phyloP scores from a whole-genome alignment of 2,113 vertebrate genomes.

The Poeciliopsis occidentalis region DNA sequence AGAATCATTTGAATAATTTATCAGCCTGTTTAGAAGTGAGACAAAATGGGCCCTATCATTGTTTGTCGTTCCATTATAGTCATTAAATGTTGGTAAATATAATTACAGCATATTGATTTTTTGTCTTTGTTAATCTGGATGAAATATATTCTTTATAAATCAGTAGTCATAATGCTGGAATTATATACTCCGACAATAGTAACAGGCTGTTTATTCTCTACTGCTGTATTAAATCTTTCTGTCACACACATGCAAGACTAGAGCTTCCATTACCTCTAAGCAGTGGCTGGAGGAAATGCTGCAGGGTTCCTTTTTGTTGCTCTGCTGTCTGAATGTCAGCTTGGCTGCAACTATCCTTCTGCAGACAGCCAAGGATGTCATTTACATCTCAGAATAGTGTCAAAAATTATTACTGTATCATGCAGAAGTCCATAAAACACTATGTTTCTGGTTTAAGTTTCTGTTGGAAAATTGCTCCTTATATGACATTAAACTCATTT shows the following conservation, averaged over 20 bases:
- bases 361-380: background rate
- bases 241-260: slow-evolving; percentile 1
- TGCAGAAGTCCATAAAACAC: background rate
- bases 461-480: background rate
- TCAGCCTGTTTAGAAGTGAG: background rate
- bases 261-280: slow-evolving; percentile 1
- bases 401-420: background rate
- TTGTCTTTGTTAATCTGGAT: slow-evolving; percentile 1
- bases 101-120: slow-evolving; percentile 50
- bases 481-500: background rate
- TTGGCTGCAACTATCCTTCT: background rate
- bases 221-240: slow-evolving; percentile 5
- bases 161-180: background rate
- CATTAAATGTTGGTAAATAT: slow-evolving; percentile 31
- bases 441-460: background rate
- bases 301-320: background rate
- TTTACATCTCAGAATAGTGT: background rate
- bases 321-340: background rate
- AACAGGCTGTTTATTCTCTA: slow-evolving; percentile 24
- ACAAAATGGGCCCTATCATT: background rate
- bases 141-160: slow-evolving; percentile 28
- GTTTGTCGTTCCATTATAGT: slow-evolving; percentile 20
- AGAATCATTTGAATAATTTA: background rate
- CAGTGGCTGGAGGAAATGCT: background rate
- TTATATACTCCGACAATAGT: slow-evolving; percentile 4